Conservation (phyloP, 2,113 vertebrate species). For the Osmerus eperlanus region DNA sequence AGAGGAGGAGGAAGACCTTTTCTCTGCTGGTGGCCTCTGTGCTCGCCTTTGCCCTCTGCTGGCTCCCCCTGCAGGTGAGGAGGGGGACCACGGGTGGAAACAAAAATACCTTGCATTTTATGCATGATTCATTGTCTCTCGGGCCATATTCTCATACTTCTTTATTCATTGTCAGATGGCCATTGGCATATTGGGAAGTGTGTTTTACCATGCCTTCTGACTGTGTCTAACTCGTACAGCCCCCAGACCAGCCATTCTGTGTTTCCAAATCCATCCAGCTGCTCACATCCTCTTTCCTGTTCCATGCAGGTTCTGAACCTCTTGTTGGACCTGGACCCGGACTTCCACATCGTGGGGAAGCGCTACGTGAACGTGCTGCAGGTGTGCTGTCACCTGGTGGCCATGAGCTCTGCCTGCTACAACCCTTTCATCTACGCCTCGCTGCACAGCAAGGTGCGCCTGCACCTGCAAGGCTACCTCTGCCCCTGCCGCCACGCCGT, state of each 20-base stretch:
- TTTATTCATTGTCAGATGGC: too few relatives aligned
- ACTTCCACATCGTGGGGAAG: conserved; percentile 72
- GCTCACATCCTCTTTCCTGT: conserved; percentile 7
- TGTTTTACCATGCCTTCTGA: too few relatives aligned
- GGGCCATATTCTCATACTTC: too few relatives aligned
- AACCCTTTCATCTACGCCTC: conserved; percentile 82
- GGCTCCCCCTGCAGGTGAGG: conserved; percentile 73
- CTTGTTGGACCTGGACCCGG: conserved; percentile 71
- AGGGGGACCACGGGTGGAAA: background rate
- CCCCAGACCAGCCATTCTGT: too few relatives aligned
- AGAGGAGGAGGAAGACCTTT: conserved; percentile 71
- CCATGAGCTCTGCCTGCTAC: conserved; percentile 79
- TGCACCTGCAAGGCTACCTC: conserved; percentile 67
- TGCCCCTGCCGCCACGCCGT: conserved; percentile 42
- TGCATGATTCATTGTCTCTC: background rate
- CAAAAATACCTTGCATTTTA: background rate
- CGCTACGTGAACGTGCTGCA: conserved; percentile 74
- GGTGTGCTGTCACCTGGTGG: conserved; percentile 74
- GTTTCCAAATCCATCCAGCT: too few relatives aligned
- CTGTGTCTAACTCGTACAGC: too few relatives aligned
- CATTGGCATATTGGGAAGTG: too few relatives aligned
- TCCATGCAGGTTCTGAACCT: conserved; percentile 71
- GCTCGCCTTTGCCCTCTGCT: conserved; percentile 75
- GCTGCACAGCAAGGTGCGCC: conserved; percentile 74
- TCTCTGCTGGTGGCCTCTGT: conserved; percentile 72